Conservation (phyloP, 2,113 vertebrate species). For the Reinhardtius hippoglossoides region DNA sequence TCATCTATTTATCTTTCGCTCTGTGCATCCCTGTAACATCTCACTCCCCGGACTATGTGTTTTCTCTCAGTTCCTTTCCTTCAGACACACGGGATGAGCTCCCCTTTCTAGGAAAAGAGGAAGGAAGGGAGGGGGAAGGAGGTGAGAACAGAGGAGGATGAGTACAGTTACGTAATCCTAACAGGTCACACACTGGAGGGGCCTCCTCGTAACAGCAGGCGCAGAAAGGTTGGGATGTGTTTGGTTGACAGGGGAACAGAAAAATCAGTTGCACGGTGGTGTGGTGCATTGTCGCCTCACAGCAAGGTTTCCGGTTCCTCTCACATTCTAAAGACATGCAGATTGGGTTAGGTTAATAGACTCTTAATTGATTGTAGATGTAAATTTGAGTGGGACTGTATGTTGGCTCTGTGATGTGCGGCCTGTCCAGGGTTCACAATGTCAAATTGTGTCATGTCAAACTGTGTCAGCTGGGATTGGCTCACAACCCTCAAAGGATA, state of each 20-base stretch:
- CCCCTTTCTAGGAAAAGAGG: conserved; percentile 53
- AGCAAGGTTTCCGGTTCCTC: no score
- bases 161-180: conserved; percentile 49
- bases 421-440: no score
- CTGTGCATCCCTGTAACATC: background rate
- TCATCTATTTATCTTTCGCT: background rate
- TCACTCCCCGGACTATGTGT: background rate
- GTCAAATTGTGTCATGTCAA: no score
- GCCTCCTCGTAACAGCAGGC: background rate
- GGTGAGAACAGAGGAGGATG: conserved; percentile 19
- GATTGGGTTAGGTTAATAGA: no score
- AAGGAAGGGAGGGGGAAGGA: conserved; percentile 27
- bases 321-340: no score
- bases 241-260: background rate
- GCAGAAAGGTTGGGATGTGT: background rate
- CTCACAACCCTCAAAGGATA: no score
- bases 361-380: no score
- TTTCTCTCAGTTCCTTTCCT: background rate
- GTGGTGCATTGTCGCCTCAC: background rate
- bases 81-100: conserved; percentile 44
- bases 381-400: no score
- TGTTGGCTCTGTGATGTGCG: no score
- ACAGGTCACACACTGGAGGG: conserved; percentile 24
- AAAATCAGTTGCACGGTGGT: background rate
- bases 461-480: no score